Evolutionary conservation across 2,797 vertebrate species (phyloP).

Genomic region (Chiloscyllium punctatum): DNA sequence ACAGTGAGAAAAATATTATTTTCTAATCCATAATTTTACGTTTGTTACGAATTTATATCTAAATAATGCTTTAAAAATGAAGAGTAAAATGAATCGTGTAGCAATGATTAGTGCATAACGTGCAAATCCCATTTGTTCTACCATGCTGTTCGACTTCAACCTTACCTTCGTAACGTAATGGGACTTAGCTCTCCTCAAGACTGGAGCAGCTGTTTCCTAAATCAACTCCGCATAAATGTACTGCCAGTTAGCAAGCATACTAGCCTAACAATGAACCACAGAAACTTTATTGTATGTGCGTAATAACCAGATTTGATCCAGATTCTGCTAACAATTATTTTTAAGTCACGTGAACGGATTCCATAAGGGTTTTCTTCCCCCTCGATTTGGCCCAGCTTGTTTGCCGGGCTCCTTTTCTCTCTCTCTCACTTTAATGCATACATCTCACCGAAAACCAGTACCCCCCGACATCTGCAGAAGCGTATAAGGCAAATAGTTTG

Average conservation of each 20-base stretch:
- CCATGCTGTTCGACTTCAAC: background rate
- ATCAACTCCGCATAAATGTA: background rate
- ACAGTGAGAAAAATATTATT: background rate
- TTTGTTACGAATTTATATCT: background rate
- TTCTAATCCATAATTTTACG: background rate
- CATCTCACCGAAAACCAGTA: constrained; percentile 19
- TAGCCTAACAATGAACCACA: constrained; percentile 19
- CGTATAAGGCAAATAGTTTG: constrained; percentile 19
- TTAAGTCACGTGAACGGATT: constrained; percentile 38
- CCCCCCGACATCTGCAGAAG: constrained; percentile 30
- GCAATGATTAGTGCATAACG: background rate
- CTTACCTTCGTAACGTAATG: constrained; percentile 28
- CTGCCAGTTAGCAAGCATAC: constrained; percentile 8
- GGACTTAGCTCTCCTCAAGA: background rate
- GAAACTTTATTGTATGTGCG: constrained; percentile 34
- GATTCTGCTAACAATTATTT: constrained; percentile 38
- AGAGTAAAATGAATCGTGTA: constrained; percentile 8
- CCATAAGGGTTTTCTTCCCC: constrained; percentile 33
- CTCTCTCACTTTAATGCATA: constrained; percentile 23
- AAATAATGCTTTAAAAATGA: background rate
- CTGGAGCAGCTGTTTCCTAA: constrained; percentile 31
- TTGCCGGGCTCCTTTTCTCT: background rate
- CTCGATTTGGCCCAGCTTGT: constrained; percentile 26
- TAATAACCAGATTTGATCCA: constrained; percentile 37
- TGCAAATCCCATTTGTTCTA: background rate